Conservation (phyloP, 1,140 invertebrate genomes). For the Trachelipus rathkii region DNA sequence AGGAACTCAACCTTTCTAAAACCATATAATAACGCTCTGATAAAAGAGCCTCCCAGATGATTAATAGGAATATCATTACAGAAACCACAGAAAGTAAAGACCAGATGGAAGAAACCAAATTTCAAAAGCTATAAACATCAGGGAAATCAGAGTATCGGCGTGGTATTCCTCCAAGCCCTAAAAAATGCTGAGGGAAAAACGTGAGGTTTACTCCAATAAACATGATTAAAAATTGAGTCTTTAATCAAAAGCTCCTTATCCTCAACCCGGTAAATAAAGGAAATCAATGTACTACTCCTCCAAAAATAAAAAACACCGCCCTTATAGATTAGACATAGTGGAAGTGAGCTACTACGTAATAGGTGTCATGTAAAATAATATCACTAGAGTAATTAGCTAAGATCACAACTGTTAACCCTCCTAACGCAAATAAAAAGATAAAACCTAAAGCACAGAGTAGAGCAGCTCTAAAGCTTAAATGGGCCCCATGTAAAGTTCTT, state of each 20-base stretch:
- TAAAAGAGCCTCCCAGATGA: too few relatives aligned
- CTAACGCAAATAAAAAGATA: slow-evolving; percentile 61
- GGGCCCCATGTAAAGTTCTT: slow-evolving; percentile 50
- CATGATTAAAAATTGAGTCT: slow-evolving; percentile 26
- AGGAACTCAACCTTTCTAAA: too few relatives aligned
- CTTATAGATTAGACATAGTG: too few relatives aligned
- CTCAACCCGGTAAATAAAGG: slow-evolving; percentile 47
- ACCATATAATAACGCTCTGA: too few relatives aligned
- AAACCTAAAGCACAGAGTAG: slow-evolving; percentile 65
- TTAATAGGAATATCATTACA: too few relatives aligned
- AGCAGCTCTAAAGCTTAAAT: slow-evolving; percentile 56
- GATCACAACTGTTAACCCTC: slow-evolving; percentile 53
- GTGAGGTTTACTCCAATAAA: slow-evolving; percentile 46
- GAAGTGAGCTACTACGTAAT: too few relatives aligned
- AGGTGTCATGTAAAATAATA: too few relatives aligned
- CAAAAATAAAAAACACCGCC: slow-evolving; percentile 51
- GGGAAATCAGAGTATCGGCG: slow-evolving; percentile 68
- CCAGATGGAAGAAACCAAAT: too few relatives aligned
- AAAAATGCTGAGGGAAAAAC: slow-evolving; percentile 72
- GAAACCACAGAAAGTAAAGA: too few relatives aligned
- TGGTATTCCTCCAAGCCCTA: slow-evolving; percentile 68
- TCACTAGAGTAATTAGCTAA: too few relatives aligned
- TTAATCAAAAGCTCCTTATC: slow-evolving; percentile 34
- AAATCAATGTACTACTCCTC: slow-evolving; percentile 49
- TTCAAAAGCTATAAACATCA: slow-evolving; percentile 40